Percentiles rank a stretch among this genome's conserved stretches.
Evolutionary conservation across 2,797 vertebrate species (phyloP).

Genomic region (Labeo calbasu): DNA sequence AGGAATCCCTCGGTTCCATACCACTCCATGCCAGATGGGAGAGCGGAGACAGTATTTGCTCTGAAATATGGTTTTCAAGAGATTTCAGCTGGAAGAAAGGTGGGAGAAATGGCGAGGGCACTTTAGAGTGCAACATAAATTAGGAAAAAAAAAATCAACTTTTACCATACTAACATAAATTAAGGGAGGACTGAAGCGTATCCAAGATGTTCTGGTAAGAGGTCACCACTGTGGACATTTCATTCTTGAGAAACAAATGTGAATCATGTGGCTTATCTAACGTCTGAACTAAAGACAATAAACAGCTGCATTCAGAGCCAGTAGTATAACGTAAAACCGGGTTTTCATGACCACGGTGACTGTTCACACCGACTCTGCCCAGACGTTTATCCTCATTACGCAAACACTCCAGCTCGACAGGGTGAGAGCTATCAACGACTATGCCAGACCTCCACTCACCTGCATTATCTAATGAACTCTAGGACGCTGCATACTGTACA

Average conservation of each 20-base stretch:
- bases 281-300: constrained; percentile 6
- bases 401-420: background rate
- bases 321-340: constrained; percentile 7
- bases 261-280: constrained; percentile 29
- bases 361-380: background rate
- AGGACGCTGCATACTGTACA: background rate
- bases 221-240: constrained; percentile 19
- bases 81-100: constrained; percentile 16
- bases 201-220: constrained; percentile 27
- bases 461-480: constrained; percentile 16
- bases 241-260: constrained; percentile 19
- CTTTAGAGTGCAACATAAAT: constrained; percentile 11
- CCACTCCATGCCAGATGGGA: constrained; percentile 39
- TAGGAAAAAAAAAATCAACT: background rate
- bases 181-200: background rate
- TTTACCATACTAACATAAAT: constrained; percentile 20
- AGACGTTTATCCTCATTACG: constrained; percentile 10
- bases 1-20: constrained; percentile 49
- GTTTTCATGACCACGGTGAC: constrained; percentile 12
- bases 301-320: constrained; percentile 3
- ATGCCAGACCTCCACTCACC: constrained; percentile 7
- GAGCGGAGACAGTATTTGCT: constrained; percentile 6
- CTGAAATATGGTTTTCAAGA: constrained; percentile 31
- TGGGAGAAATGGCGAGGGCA: background rate
- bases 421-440: background rate